Conservation (phyloP, 37 sponge, comb jelly and placozoan species). For the Cladorhizidae sp. region DNA sequence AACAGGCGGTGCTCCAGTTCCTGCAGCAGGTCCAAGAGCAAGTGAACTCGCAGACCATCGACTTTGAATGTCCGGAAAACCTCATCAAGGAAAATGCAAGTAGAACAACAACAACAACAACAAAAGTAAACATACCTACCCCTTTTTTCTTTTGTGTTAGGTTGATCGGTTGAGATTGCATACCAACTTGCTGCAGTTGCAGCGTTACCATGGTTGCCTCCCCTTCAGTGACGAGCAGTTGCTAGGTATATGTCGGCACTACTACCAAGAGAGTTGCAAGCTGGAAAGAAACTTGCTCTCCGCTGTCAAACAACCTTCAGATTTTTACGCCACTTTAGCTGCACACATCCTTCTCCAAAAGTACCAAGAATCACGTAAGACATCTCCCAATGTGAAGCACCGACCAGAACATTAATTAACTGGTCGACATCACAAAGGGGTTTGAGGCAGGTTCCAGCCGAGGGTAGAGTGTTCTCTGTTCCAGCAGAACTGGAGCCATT, state of each 20-base stretch:
- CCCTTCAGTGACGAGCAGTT: constrained; percentile 1
- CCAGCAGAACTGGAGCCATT: no score
- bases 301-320: constrained; percentile 40
- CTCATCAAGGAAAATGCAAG: constrained; percentile 55
- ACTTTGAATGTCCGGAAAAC: constrained; percentile 45
- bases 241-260: constrained; percentile 18
- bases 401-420: no score
- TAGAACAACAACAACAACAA: neutral
- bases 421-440: no score
- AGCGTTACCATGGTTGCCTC: constrained; percentile 31
- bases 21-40: constrained; percentile 14
- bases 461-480: no score
- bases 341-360: constrained; percentile 65
- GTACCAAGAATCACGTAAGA: constrained; percentile 52
- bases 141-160: constrained; percentile 22
- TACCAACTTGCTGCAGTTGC: constrained; percentile 53
- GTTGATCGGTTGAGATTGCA: constrained; percentile 13
- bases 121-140: no score
- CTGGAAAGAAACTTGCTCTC: constrained; percentile 6
- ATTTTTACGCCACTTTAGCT: constrained; percentile 61
- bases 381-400: no score
- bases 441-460: no score
- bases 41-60: constrained; percentile 16
- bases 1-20: constrained; percentile 34
- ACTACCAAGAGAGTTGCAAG: constrained; percentile 29